Evolutionary conservation across 2,888 invertebrate species (phyloP), one percentile per base, ranked within the genome.

Genomic region (Oeneis ivallda): DNA sequence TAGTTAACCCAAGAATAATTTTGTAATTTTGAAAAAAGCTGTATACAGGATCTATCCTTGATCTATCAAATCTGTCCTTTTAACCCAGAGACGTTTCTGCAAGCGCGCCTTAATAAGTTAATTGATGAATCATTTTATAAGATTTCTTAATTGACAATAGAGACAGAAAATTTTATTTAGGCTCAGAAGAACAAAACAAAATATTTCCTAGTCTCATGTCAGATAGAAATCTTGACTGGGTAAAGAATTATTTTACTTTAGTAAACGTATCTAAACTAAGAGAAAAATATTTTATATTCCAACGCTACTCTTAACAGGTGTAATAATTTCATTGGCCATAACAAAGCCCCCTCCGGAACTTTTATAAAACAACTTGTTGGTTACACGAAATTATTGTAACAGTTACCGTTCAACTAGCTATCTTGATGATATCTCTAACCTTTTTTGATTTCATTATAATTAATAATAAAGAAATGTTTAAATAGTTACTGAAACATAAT

Each of bases 241-340:
- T 41, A 13, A 41, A 13, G 13, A 5, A 4, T 11, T 13, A 41
- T 4, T 41, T 41, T 11, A 41, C 3, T 41, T 41, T 2, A 41
- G 15, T 7, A 45, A 15, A 45, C 8, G 2, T 7, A 45, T 45
- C n/a, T n/a, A 47, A 1, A 39, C 34, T 6, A 11, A 13, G 0
- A 10, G 6, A 10, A 19, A 19, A 17, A 49, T 11, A 50, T 32
- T 34, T 58, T 54, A 39, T 59, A 39, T 45, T 15, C 65, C 41
- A 47, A 47, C 58, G 9, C 19, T 65, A 59, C 58, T 56, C 43
- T 37, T 62, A 62, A 66, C 78, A 81, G 81, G 81, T 84, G 80
- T 77, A 80, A 79, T 82, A 77, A 83, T 80, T 79, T 79, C 74
- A 78, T 80, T 79, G 71, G 70, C 76, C 76, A 77, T 72, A 74